A percentile compares a stretch with the other conserved stretches of the same genome.
Evolutionary conservation across 2,797 vertebrate species (phyloP).

Genomic region (Pangasius macronema): DNA sequence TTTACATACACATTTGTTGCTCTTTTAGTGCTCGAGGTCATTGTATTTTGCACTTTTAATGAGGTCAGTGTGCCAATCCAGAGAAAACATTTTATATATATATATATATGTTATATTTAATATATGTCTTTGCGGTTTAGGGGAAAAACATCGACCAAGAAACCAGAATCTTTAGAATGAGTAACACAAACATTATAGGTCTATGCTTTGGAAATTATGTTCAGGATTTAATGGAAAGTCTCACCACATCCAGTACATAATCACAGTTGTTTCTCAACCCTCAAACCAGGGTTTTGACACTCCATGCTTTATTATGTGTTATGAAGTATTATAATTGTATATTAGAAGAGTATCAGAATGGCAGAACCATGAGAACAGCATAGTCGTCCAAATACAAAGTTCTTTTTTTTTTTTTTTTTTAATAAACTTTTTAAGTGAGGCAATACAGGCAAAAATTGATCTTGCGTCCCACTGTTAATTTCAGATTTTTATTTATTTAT

Average conservation of each 20-base stretch:
- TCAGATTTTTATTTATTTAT: background rate
- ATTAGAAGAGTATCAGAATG: background rate
- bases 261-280: background rate
- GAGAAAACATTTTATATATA: background rate
- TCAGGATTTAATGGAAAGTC: slow-evolving; percentile 20
- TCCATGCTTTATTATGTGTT: slow-evolving; percentile 26
- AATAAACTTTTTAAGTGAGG: background rate
- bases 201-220: background rate
- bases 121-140: background rate
- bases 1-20: slow-evolving; percentile 26
- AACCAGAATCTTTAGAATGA: background rate
- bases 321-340: slow-evolving; percentile 10
- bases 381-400: background rate
- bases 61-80: slow-evolving; percentile 2
- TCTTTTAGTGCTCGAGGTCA: slow-evolving; percentile 1
- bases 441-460: background rate
- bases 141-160: background rate
- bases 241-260: background rate
- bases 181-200: background rate
- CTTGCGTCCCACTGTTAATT: background rate
- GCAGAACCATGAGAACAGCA: background rate
- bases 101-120: background rate
- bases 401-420: background rate
- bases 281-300: slow-evolving; percentile 6
- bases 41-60: slow-evolving; percentile 31